Base-by-base conservation (phyloP, 1,140 invertebrate species). In the Drosophila pectinifera region DNA sequence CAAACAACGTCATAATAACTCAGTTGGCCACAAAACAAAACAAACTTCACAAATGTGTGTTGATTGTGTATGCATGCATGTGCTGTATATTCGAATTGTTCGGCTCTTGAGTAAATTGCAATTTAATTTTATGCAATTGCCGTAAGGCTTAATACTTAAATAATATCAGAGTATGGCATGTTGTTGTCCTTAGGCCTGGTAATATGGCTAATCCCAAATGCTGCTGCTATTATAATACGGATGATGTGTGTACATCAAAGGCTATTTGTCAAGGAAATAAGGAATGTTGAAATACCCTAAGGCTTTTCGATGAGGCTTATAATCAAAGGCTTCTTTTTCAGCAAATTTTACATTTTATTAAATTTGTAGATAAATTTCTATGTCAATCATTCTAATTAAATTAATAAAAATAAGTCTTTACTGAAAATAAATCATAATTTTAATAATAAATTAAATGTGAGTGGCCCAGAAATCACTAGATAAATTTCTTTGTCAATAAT, bases 1-100 rank as follows among this genome's bases (percentile, higher is more conserved):
- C 73, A 83, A 83, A 84, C 75, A 84, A 84, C 55, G 59, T 63
- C 72, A 80, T 59, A 79, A 84, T 84, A 79, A 72, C 78, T 83
- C 64, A 79, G 73, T 49, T 36, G 59, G 59, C 75, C 80, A 58
- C 63, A 83, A 67, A 83, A 70, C 75, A 70, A 85, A 78, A 74
- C 82, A 80, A 85, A 78, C 72, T 84, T 64, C 43, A 68, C 13
- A 31, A 31, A 49, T 78, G 62, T 16, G 48, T 46, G 46, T n/a
- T n/a, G n/a, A n/a, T n/a, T n/a, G n/a, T n/a, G n/a, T n/a, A n/a
- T 34, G 49, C 22, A 46, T 61, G 20, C 42, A 45, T 20, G 14
- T 39, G 11, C 28, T 22, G 1, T 6, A 34, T 13, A 48, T 73
- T 49, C 26, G 48, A 54, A 39, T 56, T 72, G 45, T 49, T 58